Base-by-base conservation (phyloP, 1,140 invertebrate genomes). In the Samia ricini region DNA sequence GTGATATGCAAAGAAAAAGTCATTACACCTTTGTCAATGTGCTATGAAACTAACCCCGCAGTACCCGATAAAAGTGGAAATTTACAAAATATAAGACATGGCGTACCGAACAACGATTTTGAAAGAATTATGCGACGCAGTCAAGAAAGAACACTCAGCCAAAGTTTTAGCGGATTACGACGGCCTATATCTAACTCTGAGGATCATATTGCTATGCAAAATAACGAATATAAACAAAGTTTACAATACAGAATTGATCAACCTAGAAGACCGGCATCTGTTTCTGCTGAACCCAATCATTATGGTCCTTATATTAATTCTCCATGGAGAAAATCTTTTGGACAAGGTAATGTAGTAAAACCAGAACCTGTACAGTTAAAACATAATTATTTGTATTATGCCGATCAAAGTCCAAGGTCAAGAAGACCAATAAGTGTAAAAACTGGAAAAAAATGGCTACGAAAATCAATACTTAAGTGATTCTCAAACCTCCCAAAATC, bases 381-480 rank as follows among this genome's bases (percentile, higher is more conserved):
- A 72, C 72, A 85, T 57, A 91, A 93, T 62, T 94, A 92, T 72
- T 89, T 94, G 64, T 94, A 94, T 74, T 92, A 93, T 62, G 92
- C 94, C 2, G 94, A 94, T 83, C 92, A 93, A 64, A 92, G 92
- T 64, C 93, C 94, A 3, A 84, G 94, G 65, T 94, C 93, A 58
- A 77, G 94, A 26, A 92, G 93, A 76, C 94, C 94, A 22, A 94
- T 94, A 66, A 93, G 93, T 68, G 91, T 93, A 36, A 82, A 85
- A 76, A 80, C 69, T 72, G 81, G 77, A 76, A 81, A 82, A n/a
- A 79, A 86, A 81, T 67, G 76, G 76, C 66, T 74, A 72, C 58
- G 86, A 90, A 66, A 85, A 88, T 68, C 88, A 88, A 71, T 91
- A 91, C 77, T 71, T 91, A 66, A 91, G 90, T 75, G 90, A 92